Evolutionary conservation across 2,113 vertebrate species (phyloP), one percentile per base, ranked within the genome.

Genomic region (Myanophis thanlyinensis): DNA sequence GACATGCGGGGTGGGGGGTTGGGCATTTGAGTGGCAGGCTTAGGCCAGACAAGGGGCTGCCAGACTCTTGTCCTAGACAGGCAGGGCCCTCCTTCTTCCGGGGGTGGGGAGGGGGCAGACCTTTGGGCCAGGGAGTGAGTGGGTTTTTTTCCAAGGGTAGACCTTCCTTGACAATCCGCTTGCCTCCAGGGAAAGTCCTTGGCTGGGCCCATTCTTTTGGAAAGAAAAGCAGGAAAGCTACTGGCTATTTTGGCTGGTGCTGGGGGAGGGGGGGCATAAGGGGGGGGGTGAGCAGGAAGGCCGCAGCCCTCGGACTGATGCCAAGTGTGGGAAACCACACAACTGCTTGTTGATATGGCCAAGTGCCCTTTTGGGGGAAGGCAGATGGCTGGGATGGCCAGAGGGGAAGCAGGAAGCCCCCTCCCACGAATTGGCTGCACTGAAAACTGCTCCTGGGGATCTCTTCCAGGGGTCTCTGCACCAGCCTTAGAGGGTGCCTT

Each of bases 161-260:
- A 30, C 18, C 15, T 23, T 46, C 85, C 48, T 20, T 2, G 1
- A 5, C 11, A 8, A 18, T 20, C 27, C 9, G 13, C 5, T 7
- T 10, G 10, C 40, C 5, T 56, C 40, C 40, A 54, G 40, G 46
- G n/a, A 80, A 44, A 54, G 27, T 47, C 4, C 48, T 23, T 27
- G 44, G 3, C 12, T 84, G 47, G 52, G 5, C 10, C 48, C 27
- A 15, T n/a, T 13, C 35, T 84, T 89, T 53, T 20, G 67, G 30
- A 5, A 80, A 53, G 35, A n/a, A 89, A 89, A 48, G 67, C 91
- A 84, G 91, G 88, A 92, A 89, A 30, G 44, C 0, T 13, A 59
- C 85, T 30, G 88, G 15, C 18, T 11, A 56, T 1, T 9, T 13
- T 48, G 5, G 49, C 23, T 49, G 30, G 8, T 8, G 12, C 30